phyloP scores from a whole-genome alignment of 2,888 invertebrate species.

The Dendrolimus houi region DNA sequence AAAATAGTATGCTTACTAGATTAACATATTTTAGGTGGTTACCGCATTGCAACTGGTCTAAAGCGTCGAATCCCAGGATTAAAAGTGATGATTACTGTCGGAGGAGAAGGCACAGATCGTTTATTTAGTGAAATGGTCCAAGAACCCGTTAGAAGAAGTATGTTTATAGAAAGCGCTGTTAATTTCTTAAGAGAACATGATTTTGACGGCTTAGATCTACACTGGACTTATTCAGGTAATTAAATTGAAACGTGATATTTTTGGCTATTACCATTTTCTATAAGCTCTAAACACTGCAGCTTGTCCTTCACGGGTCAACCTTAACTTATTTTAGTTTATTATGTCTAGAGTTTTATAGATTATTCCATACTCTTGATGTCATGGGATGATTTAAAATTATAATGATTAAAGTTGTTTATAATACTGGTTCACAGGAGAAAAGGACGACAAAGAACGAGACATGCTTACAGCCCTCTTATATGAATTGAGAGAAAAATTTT shows the following conservation, averaged over 20 bases:
- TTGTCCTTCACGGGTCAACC: too few species aligned
- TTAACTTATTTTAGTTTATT: too few species aligned
- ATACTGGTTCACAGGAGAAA: conserved; percentile 42
- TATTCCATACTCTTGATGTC: too few species aligned
- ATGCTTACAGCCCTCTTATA: conserved; percentile 74
- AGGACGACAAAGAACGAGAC: conserved; percentile 70
- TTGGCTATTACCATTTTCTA: not conserved
- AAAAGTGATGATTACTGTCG: conserved; percentile 84
- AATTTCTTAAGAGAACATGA: conserved; percentile 79
- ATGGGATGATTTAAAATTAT: too few species aligned
- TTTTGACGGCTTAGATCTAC: conserved; percentile 89
- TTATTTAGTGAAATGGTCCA: conserved; percentile 79
- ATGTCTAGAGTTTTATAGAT: too few species aligned
- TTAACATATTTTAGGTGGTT: conserved; percentile 76
- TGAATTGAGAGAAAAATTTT: conserved; percentile 78
- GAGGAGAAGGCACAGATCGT: conserved; percentile 80
- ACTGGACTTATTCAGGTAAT: conserved; percentile 84
- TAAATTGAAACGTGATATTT: not conserved
- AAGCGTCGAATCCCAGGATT: conserved; percentile 81
- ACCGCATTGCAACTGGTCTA: conserved; percentile 80
- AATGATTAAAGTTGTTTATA: not conserved
- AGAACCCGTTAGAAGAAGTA: conserved; percentile 65
- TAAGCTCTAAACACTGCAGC: not conserved
- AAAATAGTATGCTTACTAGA: too few species aligned
- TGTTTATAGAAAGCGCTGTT: conserved; percentile 80